Evolutionary conservation across 1,140 invertebrate genomes (phyloP), one percentile per base, ranked within the genome.

Genomic region (Drosophila truncata): DNA sequence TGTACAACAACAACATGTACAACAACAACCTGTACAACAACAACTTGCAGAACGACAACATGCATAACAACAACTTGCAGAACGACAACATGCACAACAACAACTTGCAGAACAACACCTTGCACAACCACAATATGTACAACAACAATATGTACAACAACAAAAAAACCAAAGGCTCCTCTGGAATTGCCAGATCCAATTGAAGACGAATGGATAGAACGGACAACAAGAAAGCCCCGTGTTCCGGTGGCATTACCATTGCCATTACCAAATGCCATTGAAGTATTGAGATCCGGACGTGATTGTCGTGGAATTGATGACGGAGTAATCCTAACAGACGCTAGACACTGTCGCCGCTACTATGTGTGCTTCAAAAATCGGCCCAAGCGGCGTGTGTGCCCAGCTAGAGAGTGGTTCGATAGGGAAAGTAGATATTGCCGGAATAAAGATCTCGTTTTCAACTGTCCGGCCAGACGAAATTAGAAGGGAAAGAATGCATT

Each of bases 291-390:
- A 13, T 64, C 65, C 0, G 9, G 27, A 1, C 54, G 46, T 9
- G 80, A 84, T 27, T 84, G 81, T 25, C 71, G 66, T 27, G 80
- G 59, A 8, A 7, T 79, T 1, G 37, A 58, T 3, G 81, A 84
- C 50, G 81, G 66, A 9, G 63, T 63, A 2, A n/a, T 76, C 7
- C 63, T 80, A 16, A 44, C 59, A 4, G 78, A 84, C 18, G 33
- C 41, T 20, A 63, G 27, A 39, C 81, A 84, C 20, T 84, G 81
- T 16, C 80, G 81, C 3, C 81, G 81, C 8, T 84, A 66, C 49
- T 83, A 80, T 27, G 49, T 69, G 14, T 84, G 81, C 41, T 47
- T 37, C 2, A 76, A 46, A 6, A 83, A 84, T 20, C 76, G 80
- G 16, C 33, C 59, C 49, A 79, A 46, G 16, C 70, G 69, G 9